Evolutionary conservation across 2,888 invertebrate species (phyloP).

Genomic region (Frankliniella intonsa): DNA sequence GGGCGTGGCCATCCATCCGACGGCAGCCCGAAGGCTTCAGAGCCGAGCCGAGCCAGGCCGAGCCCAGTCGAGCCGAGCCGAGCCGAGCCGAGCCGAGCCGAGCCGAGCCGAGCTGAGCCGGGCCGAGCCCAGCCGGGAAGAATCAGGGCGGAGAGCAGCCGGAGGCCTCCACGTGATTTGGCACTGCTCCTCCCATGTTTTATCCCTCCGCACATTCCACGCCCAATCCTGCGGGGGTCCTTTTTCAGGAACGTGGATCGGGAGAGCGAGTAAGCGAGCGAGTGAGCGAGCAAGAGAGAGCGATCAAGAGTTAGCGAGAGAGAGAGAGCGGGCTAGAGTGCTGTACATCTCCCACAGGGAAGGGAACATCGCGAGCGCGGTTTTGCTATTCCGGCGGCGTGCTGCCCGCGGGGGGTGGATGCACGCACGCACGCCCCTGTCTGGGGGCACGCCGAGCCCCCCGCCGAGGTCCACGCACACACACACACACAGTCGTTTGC

Average conservation of each 20-base stretch:
- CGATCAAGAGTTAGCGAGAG: not conserved
- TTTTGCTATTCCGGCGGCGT: conserved; percentile 3
- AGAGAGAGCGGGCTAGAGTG: not conserved
- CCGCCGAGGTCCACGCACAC: not conserved
- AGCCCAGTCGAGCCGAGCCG: too few relatives aligned
- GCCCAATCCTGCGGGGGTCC: not conserved
- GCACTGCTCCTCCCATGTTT: not conserved
- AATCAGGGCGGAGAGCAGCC: too few relatives aligned
- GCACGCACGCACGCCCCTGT: not conserved
- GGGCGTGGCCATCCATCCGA: too few relatives aligned
- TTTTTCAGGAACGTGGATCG: too few relatives aligned
- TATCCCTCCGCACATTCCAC: not conserved
- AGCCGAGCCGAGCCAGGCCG: too few relatives aligned
- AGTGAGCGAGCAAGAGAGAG: not conserved
- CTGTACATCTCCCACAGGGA: not conserved
- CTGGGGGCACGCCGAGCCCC: not conserved
- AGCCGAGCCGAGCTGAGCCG: too few relatives aligned
- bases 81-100: too few relatives aligned
- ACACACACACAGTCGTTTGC: conserved; percentile 3
- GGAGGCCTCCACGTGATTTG: not conserved
- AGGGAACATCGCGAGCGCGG: not conserved
- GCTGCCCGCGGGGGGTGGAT: not conserved
- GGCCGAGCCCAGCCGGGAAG: too few relatives aligned
- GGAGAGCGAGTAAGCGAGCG: not conserved
- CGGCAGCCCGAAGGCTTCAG: too few relatives aligned